Evolutionary conservation across 2,888 invertebrate species (phyloP), one percentile per base, ranked within the genome.

Genomic region (Phyto melanocephala): DNA sequence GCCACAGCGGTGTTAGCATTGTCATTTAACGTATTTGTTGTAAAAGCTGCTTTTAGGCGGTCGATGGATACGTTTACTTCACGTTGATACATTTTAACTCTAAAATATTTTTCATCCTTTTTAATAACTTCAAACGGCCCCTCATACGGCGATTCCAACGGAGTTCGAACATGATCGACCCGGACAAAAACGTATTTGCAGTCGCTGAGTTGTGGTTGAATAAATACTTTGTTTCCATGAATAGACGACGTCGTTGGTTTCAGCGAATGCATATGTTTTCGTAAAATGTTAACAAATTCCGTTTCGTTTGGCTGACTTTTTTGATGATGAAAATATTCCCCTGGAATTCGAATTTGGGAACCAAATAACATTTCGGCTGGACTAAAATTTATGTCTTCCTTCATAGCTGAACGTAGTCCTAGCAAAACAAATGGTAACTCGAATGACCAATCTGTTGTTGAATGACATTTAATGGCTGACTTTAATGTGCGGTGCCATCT

Each of bases 391-490:
- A 58, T 24, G 15, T 71, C 58, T 10, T 28, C 45, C 13, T 71
- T n/a, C n/a, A n/a, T n/a, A n/a, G n/a, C n/a, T n/a, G n/a, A n/a
- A n/a, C n/a, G n/a, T n/a, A n/a, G n/a, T 71, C 71, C 45, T 4
- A 71, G 47, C 11, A 71, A 28, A 17, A 58, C 47, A 1, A 47
- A 28, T 45, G 58, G 71, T 6, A 71, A 11, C 28, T 45, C 33
- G 10, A 58, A 5, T 28, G 56, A 40, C 70, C 54, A 70, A 15
- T 56, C 45, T 5, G 24, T n/a, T n/a, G 54, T 20, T 22, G 42
- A 24, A 22, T 70, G 54, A 35, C 70, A 70, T 11, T 42, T 24
- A 24, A 70, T 40, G 7, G 52, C 40, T 5, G 50, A 1, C 15
- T 65, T 65, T 13, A 65, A 8, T 20, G 24, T 15, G 1, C 42